Conservation (phyloP, 2,888 invertebrate genomes). For the Myopa tessellatipennis region DNA sequence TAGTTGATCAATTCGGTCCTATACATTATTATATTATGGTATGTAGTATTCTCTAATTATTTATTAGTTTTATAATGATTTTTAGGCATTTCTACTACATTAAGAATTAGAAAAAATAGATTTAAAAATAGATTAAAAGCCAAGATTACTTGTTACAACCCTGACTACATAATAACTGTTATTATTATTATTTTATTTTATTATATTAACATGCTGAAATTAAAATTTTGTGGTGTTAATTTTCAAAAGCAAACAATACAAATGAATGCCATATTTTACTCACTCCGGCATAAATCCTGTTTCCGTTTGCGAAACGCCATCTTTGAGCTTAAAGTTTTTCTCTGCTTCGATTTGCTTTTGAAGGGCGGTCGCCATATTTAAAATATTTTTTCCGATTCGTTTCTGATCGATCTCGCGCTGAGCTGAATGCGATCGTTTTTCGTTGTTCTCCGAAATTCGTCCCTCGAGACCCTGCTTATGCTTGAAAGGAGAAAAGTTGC, state of each 20-base stretch:
- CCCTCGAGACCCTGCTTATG: slow-evolving; percentile 53
- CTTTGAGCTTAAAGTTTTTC: slow-evolving; percentile 42
- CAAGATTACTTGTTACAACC: too few relatives aligned
- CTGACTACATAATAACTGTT: background rate
- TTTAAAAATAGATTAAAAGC: too few relatives aligned
- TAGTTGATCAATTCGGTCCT: too few relatives aligned
- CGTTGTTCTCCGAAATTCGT: slow-evolving; percentile 62
- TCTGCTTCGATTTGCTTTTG: slow-evolving; percentile 43
- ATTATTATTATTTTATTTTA: background rate
- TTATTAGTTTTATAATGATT: too few relatives aligned
- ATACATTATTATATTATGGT: too few relatives aligned
- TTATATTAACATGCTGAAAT: slow-evolving; percentile 55
- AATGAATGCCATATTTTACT: slow-evolving; percentile 39
- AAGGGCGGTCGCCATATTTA: slow-evolving; percentile 62
- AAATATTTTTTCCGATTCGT: slow-evolving; percentile 72
- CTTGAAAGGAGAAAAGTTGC: background rate
- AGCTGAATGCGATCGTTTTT: slow-evolving; percentile 73
- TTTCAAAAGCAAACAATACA: background rate
- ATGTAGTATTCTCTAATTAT: too few relatives aligned
- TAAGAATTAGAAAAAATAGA: too few relatives aligned
- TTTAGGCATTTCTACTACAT: too few relatives aligned
- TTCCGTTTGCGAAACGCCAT: slow-evolving; percentile 46
- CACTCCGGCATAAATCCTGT: slow-evolving; percentile 58
- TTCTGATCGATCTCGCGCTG: slow-evolving; percentile 75
- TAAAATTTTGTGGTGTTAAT: slow-evolving; percentile 21